Conservation (phyloP, 2,113 vertebrate species). For the Amphilophus citrinellus region DNA sequence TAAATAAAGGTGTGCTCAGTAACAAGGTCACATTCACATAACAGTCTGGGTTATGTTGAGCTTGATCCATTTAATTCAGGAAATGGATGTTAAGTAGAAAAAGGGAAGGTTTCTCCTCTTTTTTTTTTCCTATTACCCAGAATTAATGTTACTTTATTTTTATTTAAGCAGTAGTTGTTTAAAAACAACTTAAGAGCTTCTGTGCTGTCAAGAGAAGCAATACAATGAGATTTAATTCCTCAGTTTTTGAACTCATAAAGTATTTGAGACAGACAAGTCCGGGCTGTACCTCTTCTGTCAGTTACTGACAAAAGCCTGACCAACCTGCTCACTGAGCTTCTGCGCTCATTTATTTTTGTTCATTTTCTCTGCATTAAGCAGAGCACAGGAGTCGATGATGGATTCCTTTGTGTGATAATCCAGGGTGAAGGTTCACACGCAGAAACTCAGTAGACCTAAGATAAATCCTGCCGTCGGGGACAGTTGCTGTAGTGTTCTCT, state of each 20-base stretch:
- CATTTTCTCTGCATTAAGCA: slow-evolving; percentile 2
- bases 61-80: neutral
- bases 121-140: neutral
- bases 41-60: neutral
- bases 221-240: neutral
- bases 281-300: neutral
- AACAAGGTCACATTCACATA: neutral
- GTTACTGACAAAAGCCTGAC: slow-evolving; percentile 16
- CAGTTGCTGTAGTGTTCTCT: neutral
- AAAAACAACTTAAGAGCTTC: neutral
- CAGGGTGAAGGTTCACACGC: neutral
- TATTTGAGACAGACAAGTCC: neutral
- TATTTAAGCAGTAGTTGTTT: neutral
- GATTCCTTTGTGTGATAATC: slow-evolving; percentile 39
- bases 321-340: slow-evolving; percentile 22
- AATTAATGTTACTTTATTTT: neutral
- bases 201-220: neutral
- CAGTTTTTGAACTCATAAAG: neutral
- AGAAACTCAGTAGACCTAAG: slow-evolving; percentile 10
- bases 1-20: slow-evolving; percentile 1
- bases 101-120: neutral
- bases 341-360: neutral
- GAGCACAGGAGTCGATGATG: neutral
- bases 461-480: neutral
- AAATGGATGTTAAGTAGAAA: neutral